These are phyloP conservation scores for Coecobrya sp. DNA, from an alignment of 2,888 invertebrate genomes.

Conservation along the genomic window DNA sequence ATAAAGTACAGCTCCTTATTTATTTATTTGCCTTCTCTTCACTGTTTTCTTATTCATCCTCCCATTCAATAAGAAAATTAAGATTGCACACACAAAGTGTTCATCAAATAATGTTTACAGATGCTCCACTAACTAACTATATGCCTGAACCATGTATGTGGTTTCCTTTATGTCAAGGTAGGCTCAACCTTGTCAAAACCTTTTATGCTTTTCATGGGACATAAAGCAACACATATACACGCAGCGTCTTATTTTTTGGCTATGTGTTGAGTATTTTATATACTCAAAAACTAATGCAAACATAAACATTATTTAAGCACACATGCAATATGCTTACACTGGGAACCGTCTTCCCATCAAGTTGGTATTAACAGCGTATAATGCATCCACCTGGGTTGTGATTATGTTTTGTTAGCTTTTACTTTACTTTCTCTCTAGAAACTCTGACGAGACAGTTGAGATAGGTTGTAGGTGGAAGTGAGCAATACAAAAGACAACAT, in stretches of 20 bases:
- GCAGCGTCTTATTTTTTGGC: background rate
- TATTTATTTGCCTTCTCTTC: background rate
- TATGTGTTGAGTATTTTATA: background rate
- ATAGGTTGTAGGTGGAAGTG: background rate
- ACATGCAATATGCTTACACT: background rate
- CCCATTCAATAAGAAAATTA: slow-evolving; percentile 11
- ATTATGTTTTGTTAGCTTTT: slow-evolving; percentile 59
- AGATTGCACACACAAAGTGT: background rate
- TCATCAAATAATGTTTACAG: background rate
- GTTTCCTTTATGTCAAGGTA: slow-evolving; percentile 33
- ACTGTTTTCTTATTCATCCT: background rate
- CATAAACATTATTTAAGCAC: slow-evolving; percentile 14
- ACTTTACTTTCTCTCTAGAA: slow-evolving; percentile 7
- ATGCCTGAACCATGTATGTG: background rate
- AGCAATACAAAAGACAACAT: background rate
- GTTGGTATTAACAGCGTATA: slow-evolving; percentile 63
- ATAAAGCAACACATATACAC: slow-evolving; percentile 18
- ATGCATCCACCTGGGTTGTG: slow-evolving; percentile 54
- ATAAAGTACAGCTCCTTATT: slow-evolving; percentile 8
- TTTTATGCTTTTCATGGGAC: slow-evolving; percentile 55
- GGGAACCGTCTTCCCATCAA: slow-evolving; percentile 8
- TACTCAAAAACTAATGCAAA: background rate
- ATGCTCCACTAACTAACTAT: background rate
- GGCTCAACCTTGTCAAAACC: slow-evolving; percentile 43
- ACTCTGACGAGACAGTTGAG: background rate